Evolutionary conservation across 2,113 vertebrate genomes (phyloP), one percentile per base, ranked within the genome.

Genomic region (Callocephalon fimbriatum): DNA sequence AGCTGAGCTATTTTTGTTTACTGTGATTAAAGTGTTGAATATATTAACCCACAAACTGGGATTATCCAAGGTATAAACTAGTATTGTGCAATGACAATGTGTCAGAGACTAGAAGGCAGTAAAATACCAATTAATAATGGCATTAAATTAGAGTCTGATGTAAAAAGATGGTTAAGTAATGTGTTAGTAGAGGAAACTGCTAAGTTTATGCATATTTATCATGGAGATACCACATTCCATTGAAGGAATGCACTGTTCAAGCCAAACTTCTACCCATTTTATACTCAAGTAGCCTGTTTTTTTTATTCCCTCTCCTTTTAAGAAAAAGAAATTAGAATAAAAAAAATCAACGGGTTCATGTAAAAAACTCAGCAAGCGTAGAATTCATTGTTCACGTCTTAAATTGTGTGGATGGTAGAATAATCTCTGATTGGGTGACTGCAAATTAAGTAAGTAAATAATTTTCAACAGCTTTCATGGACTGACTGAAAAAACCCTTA

Each of bases 1-100:
- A 98, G 97, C 94, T 98, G 97, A 98, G 94, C 97, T 98, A 97
- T 82, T 98, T 98, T 98, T 98, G 98, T 98, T 98, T 98, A 98
- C 97, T 97, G 97, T 98, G 98, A 98, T 95, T 97, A 95, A 97
- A 98, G 92, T 96, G 84, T 94, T 97, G 97, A 97, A 93, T 98
- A 94, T 95, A 95, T 98, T 98, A 97, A 95, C 83, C 81, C 92
- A 90, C 90, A 98, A 95, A 96, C 72, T 91, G 38, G 58, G 90
- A 95, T 97, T 97, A 83, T 95, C 92, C 96, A 93, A 93, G 83
- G 68, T 98, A 95, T 98, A 97, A 98, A 98, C 97, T 98, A 96
- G 93, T 96, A 82, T 78, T 95, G 42, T 88, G 74, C 84, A 96
- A 86, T 96, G 89, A 84, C 77, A 94, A 40, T 23, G 45, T 92